Evolutionary conservation across 2,797 vertebrate species (phyloP).

Genomic region (Simalia tracyae): DNA sequence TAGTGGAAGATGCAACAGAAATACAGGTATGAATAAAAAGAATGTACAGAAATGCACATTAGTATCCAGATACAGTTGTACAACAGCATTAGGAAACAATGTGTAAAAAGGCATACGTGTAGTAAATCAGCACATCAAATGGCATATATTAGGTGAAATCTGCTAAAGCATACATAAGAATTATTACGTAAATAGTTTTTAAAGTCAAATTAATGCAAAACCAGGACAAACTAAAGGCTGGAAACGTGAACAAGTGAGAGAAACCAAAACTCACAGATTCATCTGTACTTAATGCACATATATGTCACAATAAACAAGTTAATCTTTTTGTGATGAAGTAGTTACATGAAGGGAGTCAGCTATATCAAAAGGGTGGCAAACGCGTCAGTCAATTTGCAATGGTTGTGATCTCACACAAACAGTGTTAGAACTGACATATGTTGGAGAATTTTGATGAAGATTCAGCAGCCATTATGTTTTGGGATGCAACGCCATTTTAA

Average conservation of each 20-base stretch:
- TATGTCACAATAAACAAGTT: neutral
- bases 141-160: neutral
- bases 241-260: neutral
- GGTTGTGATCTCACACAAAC: neutral
- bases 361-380: neutral
- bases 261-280: neutral
- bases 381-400: neutral
- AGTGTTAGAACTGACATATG: neutral
- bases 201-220: neutral
- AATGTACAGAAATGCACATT: neutral
- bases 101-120: neutral
- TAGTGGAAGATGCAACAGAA: neutral
- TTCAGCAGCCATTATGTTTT: neutral
- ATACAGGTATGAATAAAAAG: neutral
- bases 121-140: neutral
- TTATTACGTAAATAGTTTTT: neutral
- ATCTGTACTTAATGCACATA: neutral
- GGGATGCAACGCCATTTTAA: neutral
- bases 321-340: neutral
- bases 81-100: neutral
- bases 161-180: neutral
- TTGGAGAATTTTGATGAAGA: neutral
- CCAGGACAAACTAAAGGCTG: neutral
- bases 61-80: too few species aligned
- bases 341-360: neutral